phyloP scores from a whole-genome alignment of 2,888 invertebrate species.

The Perizoma flavofasciatum region DNA sequence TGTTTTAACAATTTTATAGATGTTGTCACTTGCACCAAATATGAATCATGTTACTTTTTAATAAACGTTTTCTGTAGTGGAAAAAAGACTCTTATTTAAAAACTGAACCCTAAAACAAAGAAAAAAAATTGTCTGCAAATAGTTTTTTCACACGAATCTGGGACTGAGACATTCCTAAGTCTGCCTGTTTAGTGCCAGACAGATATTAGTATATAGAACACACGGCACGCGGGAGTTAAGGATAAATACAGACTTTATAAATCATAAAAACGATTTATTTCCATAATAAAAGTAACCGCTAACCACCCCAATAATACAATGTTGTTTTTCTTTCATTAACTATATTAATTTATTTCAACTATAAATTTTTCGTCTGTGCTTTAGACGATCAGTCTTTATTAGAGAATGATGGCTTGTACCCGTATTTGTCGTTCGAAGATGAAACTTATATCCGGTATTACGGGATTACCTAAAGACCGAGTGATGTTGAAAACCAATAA shows the following conservation, averaged over 20 bases:
- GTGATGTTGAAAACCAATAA: too few species aligned
- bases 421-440: too few species aligned
- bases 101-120: neutral
- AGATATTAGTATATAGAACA: too few species aligned
- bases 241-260: slow-evolving; percentile 26
- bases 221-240: neutral
- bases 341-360: slow-evolving; percentile 25
- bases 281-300: slow-evolving; percentile 44
- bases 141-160: too few species aligned
- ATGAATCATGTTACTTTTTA: slow-evolving; percentile 42
- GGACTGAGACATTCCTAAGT: too few species aligned
- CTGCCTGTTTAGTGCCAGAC: too few species aligned
- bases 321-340: too few species aligned
- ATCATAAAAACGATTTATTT: slow-evolving; percentile 53
- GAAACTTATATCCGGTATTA: too few species aligned
- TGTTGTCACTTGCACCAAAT: slow-evolving; percentile 61
- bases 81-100: slow-evolving; percentile 14
- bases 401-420: too few species aligned
- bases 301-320: slow-evolving; percentile 57
- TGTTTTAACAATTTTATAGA: slow-evolving; percentile 54
- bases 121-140: too few species aligned
- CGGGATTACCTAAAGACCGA: too few species aligned
- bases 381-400: slow-evolving; percentile 22
- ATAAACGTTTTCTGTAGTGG: slow-evolving; percentile 43
- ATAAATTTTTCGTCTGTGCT: slow-evolving; percentile 15